A percentile compares a stretch with the other conserved stretches of the same genome.
Conservation (phyloP, 2,113 vertebrate species). For the Brachirus orientalis region DNA sequence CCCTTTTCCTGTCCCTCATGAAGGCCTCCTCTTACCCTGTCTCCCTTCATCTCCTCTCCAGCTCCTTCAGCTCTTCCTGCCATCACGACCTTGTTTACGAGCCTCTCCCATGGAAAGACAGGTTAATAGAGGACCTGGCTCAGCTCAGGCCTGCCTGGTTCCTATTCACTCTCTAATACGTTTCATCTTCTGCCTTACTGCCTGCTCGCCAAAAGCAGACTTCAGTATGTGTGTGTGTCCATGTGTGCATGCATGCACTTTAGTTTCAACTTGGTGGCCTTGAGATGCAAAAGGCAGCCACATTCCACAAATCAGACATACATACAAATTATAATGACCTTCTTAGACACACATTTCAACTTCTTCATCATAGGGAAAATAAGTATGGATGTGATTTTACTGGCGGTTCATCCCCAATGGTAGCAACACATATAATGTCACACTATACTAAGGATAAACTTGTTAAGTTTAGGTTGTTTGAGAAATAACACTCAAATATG, state of each 20-base stretch:
- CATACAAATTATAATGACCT: neutral
- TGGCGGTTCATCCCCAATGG: no score
- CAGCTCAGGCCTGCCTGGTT: conserved; percentile 74
- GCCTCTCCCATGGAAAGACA: conserved; percentile 70
- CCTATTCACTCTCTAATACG: conserved; percentile 70
- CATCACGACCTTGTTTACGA: conserved; percentile 74
- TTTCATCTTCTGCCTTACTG: conserved; percentile 72
- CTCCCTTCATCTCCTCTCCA: conserved; percentile 29
- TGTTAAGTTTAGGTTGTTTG: no score
- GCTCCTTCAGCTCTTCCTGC: conserved; percentile 51
- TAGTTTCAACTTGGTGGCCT: conserved; percentile 5
- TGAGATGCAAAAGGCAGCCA: conserved; percentile 29
- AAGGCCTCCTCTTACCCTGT: conserved; percentile 51
- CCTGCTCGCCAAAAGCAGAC: conserved; percentile 34
- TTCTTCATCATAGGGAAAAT: no score
- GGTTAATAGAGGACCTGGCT: conserved; percentile 75
- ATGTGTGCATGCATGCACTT: no score
- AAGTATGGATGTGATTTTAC: no score
- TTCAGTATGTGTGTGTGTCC: conserved; percentile 10
- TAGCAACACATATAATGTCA: no score
- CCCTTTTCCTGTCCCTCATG: conserved; percentile 23
- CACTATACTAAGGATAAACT: no score
- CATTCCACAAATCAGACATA: neutral
- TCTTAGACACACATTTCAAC: neutral
- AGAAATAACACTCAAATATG: no score